A percentile compares a stretch with the other conserved stretches of the same genome.
These are phyloP conservation scores for Sialis fuliginosa DNA, from an alignment of 2,888 invertebrate species.

Conservation along the genomic window DNA sequence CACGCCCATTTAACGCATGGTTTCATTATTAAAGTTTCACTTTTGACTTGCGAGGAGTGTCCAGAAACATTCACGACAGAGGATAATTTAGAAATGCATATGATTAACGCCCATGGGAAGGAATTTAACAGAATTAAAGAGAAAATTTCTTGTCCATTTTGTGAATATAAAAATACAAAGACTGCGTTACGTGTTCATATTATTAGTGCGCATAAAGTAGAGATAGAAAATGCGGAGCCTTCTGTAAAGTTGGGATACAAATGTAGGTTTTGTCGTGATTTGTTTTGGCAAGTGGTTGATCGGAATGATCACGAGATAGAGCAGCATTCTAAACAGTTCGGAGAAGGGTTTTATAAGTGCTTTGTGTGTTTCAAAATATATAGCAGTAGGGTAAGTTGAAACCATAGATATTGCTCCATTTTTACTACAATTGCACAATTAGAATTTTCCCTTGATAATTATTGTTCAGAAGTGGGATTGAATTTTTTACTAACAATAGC, in stretches of 20 bases:
- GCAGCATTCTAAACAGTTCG: constrained; percentile 7
- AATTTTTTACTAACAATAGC: too few species aligned
- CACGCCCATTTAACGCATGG: not conserved
- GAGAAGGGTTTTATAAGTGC: constrained; percentile 5
- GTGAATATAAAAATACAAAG: constrained; percentile 3
- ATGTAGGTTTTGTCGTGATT: constrained; percentile 12
- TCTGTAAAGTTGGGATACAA: constrained; percentile 2
- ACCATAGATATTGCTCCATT: not conserved
- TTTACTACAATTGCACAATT: too few species aligned
- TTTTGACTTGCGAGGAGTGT: constrained; percentile 1
- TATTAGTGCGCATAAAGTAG: constrained; percentile 2
- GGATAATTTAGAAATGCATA: constrained; percentile 1
- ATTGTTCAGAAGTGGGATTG: too few species aligned
- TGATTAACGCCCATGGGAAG: not conserved
- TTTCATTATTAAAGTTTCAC: not conserved
- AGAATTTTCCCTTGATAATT: too few species aligned
- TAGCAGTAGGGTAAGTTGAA: constrained; percentile 2
- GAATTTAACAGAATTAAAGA: not conserved
- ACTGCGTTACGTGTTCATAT: constrained; percentile 4
- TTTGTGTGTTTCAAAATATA: constrained; percentile 5
- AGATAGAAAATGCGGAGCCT: not conserved
- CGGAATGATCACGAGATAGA: constrained; percentile 10
- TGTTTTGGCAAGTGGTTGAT: constrained; percentile 9
- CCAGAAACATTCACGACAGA: not conserved
- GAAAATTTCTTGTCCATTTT: constrained; percentile 2